A percentile compares a stretch with the other conserved stretches of the same genome.
Conservation (phyloP, 2,797 vertebrate species). For the Tapera naevia region DNA sequence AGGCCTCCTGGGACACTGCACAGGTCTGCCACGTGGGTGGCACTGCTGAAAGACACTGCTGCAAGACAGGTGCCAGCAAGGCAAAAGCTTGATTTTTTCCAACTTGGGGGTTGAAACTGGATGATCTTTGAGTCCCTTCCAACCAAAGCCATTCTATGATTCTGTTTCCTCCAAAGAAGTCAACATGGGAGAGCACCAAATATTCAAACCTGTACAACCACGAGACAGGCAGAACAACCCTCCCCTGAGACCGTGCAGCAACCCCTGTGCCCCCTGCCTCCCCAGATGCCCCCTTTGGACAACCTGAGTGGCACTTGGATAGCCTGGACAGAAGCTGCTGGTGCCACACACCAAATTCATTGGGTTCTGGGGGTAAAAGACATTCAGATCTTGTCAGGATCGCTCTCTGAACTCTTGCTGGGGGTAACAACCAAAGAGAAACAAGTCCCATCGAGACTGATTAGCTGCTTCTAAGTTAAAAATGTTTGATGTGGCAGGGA, state of each 20-base stretch:
- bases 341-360: fast-evolving
- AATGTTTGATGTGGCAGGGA: background rate
- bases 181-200: background rate
- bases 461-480: background rate
- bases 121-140: no score
- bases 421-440: background rate
- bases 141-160: no score
- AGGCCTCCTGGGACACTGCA: background rate
- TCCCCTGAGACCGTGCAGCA: background rate
- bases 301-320: fast-evolving
- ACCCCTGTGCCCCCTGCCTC: background rate
- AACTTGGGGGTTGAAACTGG: no score
- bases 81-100: background rate
- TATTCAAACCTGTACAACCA: background rate
- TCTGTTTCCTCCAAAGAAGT: background rate
- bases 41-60: background rate
- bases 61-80: background rate
- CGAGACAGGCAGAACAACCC: fast-evolving
- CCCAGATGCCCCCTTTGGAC: background rate
- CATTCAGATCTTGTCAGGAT: background rate
- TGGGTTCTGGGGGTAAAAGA: background rate
- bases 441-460: background rate
- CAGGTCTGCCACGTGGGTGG: fast-evolving
- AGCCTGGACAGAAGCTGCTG: background rate
- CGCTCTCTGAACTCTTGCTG: background rate